Base-by-base conservation (phyloP, 2,797 vertebrate genomes). In the Echiichthys vipera region DNA sequence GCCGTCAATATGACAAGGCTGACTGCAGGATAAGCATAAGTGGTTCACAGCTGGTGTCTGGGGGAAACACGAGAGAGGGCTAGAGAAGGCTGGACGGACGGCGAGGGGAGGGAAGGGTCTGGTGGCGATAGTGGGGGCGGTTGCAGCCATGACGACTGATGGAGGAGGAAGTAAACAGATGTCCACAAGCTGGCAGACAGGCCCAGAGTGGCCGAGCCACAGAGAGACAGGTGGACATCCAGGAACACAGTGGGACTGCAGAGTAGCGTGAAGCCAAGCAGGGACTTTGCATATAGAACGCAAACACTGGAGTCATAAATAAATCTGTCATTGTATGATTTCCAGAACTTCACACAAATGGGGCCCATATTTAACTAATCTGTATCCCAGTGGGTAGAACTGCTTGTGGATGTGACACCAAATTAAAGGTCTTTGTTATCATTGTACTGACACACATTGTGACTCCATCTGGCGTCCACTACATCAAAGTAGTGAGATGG, bases 111-210 rank as follows among this genome's bases (percentile, higher is more conserved):
- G 82, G 81, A 36, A 64, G 62, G 78, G 74, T 61, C 57, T 67
- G 63, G 67, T 56, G 74, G 71, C 3, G 1, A 56, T 42, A 15
- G 66, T 39, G 54, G 63, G 76, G 62, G 49, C 15, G 58, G 43
- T 74, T 78, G 89, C 76, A 80, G 74, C 87, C 90, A 93, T 94
- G 91, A 77, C 80, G 69, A 94, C 91, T 77, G 91, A 83, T 88
- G 81, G 78, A 89, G 81, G 76, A 92, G 88, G 90, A 93, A 88
- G 91, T 91, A 93, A 93, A 93, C 93, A 94, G 92, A 93, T 93
- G 93, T 93, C 91, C 86, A 88, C 92, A 92, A 89, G 90, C 92
- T 92, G 90, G 90, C 90, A 90, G 85, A 76, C 83, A 75, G 87
- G 71, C 83, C 75, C 67, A 43, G 83, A 89, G 86, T 71, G 89